Evolutionary conservation across 2,888 invertebrate species (phyloP), one percentile per base, ranked within the genome.

Genomic region (Stenodera caucasica): DNA sequence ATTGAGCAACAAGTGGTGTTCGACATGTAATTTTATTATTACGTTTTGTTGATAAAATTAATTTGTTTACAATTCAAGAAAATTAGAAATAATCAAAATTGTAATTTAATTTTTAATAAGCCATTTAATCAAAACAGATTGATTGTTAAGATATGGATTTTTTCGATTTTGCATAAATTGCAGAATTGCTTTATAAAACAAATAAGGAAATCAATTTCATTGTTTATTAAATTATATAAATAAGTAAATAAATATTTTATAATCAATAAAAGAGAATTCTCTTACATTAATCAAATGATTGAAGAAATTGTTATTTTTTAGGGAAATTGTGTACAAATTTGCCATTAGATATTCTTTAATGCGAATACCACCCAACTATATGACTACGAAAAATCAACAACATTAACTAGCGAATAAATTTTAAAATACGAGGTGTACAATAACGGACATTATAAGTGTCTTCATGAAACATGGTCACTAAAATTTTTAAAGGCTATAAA

Each of bases 401-500:
- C 21, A 15, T 33, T 55, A 49, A 49, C 55, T 55, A 30, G 57
- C 57, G 51, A 53, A 62, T 58, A 62, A 62, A 58, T 18, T 29
- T 51, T 62, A 62, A 62, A 62, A 57, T 62, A 62, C 58, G 62
- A 62, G 62, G 62, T 62, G 62, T 62, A 62, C 62, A 58, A 56
- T 62, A 62, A 62, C 58, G 56, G 62, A 62, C 62, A 62, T 51
- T 49, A 62, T 62, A 62, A 62, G 62, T 62, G 62, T 58, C 62
- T 62, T 40, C 55, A 53, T 62, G 62, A 62, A 62, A 62, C 62
- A 62, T 62, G 62, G 62, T 32, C 58, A 62, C 58, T 62, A 55
- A 62, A 62, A 62, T 52, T 62, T 61, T 62, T 62, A 62, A 55
- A 58, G 58, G 33, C 49, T 30, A 49, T 62, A 62, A 62, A 62